Evolutionary conservation across 2,113 vertebrate species (phyloP), one percentile per base, ranked within the genome.

Genomic region (Ailuropoda melanoleuca): DNA sequence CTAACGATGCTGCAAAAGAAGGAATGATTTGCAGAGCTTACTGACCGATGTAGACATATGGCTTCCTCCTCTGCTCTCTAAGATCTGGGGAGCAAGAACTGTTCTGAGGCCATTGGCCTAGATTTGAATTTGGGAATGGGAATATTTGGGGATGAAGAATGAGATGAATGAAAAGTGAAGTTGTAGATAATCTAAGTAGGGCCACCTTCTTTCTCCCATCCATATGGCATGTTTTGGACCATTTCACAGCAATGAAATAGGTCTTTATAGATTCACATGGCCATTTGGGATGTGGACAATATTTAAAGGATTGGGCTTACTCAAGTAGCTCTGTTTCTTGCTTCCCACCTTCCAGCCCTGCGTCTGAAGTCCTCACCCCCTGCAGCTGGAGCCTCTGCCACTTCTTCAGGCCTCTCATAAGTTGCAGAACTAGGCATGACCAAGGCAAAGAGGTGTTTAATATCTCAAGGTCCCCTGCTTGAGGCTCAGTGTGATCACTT

Each of bases 31-130:
- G 37, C 14, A 58, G 43, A 4, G 2, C 7, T 12, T 80, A 9
- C 18, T 29, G 55, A 81, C n/a, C 31, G 31, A 43, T 4, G 1
- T 2, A 46, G 7, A 8, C 0, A 4, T 8, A 11, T 3, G 1
- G 14, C 24, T 62, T 58, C 48, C 14, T 39, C 43, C 34, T 86
- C 70, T 66, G 19, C 34, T 18, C 37, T 62, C 58, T 87, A 24
- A 31, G 19, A 11, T 77, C 17, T n/a, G 55, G 62, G 34, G 70
- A 37, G 34, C 75, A 50, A 56, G 12, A 7, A 48, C 13, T 72
- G 37, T 39, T 72, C 53, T 72, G 15, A 60, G 58, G 13, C 23
- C 68, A 21, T 0, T 53, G 39, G 10, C 34, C 29, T 96, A 81
- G 34, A 56, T 77, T 23, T 58, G 55, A 14, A 78, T 62, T 46